phyloP scores from a whole-genome alignment of 1,140 invertebrate genomes.

The Lepidurus apus region DNA sequence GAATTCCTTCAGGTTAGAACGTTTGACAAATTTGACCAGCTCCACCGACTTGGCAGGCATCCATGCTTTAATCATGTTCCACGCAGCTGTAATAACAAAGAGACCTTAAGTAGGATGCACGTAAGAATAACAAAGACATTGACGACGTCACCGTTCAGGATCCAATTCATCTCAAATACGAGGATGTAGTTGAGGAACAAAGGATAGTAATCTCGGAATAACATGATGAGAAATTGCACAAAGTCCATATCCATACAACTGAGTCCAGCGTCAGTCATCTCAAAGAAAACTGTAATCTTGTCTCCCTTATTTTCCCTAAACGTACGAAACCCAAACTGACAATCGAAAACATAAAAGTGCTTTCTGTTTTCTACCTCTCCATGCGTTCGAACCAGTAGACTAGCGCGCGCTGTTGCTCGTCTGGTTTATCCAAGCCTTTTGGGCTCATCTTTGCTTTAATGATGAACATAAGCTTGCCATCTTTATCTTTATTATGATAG shows the following conservation, averaged over 20 bases:
- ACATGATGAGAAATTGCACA: constrained; percentile 67
- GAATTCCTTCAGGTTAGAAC: constrained; percentile 67
- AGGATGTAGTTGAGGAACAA: constrained; percentile 84
- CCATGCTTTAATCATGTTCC: constrained; percentile 85
- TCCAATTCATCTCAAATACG: constrained; percentile 91
- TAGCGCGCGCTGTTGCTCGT: constrained; percentile 70
- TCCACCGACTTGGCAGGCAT: constrained; percentile 81
- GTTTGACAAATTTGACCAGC: constrained; percentile 82
- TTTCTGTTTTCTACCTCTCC: constrained; percentile 56
- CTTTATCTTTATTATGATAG: constrained; percentile 67
- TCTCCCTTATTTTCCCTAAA: constrained; percentile 64
- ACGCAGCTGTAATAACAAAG: constrained; percentile 63
- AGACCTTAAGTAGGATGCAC: not conserved
- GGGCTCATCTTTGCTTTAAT: constrained; percentile 68
- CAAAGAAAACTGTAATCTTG: constrained; percentile 78
- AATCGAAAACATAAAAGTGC: constrained; percentile 25
- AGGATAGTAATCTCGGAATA: constrained; percentile 87
- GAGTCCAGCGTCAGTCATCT: constrained; percentile 77
- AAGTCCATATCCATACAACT: constrained; percentile 81
- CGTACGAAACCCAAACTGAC: constrained; percentile 37
- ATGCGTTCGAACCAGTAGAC: constrained; percentile 83
- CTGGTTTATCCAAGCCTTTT: constrained; percentile 66
- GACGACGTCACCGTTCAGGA: constrained; percentile 63
- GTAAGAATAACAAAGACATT: constrained; percentile 16
- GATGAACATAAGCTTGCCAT: constrained; percentile 68